Base-by-base conservation (phyloP, 2,113 vertebrate species). In the Chascanopsetta lugubris region DNA sequence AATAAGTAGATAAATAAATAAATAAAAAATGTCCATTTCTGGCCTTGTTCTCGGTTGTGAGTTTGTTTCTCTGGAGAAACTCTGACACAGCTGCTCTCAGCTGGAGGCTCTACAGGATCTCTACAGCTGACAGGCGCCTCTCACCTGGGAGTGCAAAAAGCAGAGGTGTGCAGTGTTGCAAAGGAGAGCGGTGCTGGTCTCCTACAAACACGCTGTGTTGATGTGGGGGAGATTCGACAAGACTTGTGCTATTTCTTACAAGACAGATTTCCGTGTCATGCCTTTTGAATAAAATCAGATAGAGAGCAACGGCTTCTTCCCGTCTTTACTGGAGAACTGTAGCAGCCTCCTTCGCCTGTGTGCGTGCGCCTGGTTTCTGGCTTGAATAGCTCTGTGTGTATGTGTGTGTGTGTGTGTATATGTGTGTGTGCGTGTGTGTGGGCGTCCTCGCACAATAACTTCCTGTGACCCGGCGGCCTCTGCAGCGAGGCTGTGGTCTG, bases 381-480 rank as follows among this genome's bases (percentile, higher is more conserved):
- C 7, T 20, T 53, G 26, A 58, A 29, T 8, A 45, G 50, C 15
- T 48, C 17, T 49, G 47, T 61, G 58, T n/a, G n/a, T n/a, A n/a
- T n/a, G n/a, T n/a, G n/a, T n/a, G n/a, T n/a, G n/a, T n/a, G n/a
- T n/a, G n/a, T n/a, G n/a, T n/a, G n/a, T n/a, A n/a, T n/a, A n/a
- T n/a, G n/a, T n/a, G n/a, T n/a, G n/a, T n/a, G n/a, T n/a, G n/a
- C n/a, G n/a, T n/a, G 11, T 34, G 48, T 2, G 61, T 77, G 48
- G 69, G 61, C 43, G 62, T 34, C 15, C 59, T 62, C 49, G 42
- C 22, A 65, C 38, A 67, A 47, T 40, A 75, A 59, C 29, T 48
- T 29, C 45, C 40, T 36, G 48, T 70, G 76, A 82, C 73, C 62
- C 57, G 20, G 20, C 34, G 48, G 24, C 74, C 40, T 69, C 43